Conservation (phyloP, 2,888 invertebrate genomes). For the Harpalus rufipes region DNA sequence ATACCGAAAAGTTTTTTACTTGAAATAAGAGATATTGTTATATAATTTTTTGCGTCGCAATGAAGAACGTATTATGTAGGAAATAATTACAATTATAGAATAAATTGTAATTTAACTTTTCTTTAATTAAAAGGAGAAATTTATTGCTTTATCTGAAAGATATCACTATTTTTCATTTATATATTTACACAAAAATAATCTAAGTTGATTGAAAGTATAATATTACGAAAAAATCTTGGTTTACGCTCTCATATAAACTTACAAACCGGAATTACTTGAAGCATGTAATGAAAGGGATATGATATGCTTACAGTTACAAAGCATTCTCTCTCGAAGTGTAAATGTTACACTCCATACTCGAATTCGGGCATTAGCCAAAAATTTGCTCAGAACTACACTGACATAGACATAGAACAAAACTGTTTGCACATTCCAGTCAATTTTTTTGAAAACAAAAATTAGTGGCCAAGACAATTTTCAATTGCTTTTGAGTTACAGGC, state of each 20-base stretch:
- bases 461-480: too few relatives aligned
- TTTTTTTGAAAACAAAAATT: too few relatives aligned
- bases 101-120: slow-evolving; percentile 1
- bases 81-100: slow-evolving; percentile 12
- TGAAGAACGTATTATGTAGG: slow-evolving; percentile 18
- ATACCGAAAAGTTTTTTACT: slow-evolving; percentile 15
- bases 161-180: not conserved
- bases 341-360: too few relatives aligned
- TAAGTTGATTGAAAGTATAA: not conserved
- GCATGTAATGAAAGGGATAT: too few relatives aligned
- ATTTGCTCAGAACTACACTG: too few relatives aligned
- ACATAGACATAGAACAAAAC: too few relatives aligned
- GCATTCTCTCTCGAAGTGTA: too few relatives aligned
- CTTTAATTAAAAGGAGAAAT: slow-evolving; percentile 15
- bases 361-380: too few relatives aligned
- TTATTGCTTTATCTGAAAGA: not conserved
- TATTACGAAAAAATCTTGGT: not conserved
- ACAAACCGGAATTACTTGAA: not conserved
- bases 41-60: slow-evolving; percentile 31
- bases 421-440: too few relatives aligned
- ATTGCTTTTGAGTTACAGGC: too few relatives aligned
- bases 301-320: too few relatives aligned
- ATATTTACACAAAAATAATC: not conserved
- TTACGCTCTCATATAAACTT: not conserved
- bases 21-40: slow-evolving; percentile 1